Percentiles rank a stretch among this genome's conserved stretches.
phyloP scores from a whole-genome alignment of 2,888 invertebrate genomes.

The Petrolisthes manimaculis region DNA sequence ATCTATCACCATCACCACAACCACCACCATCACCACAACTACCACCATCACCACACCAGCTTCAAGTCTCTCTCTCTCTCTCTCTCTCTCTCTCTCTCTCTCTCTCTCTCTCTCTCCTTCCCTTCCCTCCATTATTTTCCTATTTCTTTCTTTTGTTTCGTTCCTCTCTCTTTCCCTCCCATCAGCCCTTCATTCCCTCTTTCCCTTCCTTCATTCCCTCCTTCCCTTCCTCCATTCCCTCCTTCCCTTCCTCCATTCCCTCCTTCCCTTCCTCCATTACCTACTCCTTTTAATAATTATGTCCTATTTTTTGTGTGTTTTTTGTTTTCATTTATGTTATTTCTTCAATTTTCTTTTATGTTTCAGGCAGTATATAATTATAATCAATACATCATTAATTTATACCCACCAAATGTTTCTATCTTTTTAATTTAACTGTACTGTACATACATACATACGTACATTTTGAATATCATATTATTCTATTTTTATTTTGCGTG shows the following conservation, averaged over 20 bases:
- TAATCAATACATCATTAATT: too few species aligned
- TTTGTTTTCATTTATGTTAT: too few species aligned
- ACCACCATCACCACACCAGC: background rate
- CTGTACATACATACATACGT: too few species aligned
- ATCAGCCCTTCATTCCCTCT: background rate
- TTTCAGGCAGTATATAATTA: too few species aligned
- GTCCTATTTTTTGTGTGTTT: too few species aligned
- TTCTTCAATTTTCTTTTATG: too few species aligned
- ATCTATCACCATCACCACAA: background rate
- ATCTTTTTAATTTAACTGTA: too few species aligned
- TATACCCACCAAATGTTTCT: too few species aligned
- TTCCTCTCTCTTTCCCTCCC: background rate
- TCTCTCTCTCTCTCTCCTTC: background rate
- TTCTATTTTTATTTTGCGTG: too few species aligned
- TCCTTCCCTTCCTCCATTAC: background rate
- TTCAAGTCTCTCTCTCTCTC: background rate
- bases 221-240: background rate
- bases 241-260: background rate
- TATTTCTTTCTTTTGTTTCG: background rate
- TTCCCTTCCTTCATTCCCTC: background rate
- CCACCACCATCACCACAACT: background rate
- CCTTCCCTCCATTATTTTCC: background rate
- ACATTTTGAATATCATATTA: too few species aligned
- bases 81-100: conserved; percentile 1
- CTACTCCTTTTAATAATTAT: too few species aligned